A percentile compares a stretch with the other conserved stretches of the same genome.
Conservation (phyloP, 2,113 vertebrate genomes). For the Hippocampus guttulatus region DNA sequence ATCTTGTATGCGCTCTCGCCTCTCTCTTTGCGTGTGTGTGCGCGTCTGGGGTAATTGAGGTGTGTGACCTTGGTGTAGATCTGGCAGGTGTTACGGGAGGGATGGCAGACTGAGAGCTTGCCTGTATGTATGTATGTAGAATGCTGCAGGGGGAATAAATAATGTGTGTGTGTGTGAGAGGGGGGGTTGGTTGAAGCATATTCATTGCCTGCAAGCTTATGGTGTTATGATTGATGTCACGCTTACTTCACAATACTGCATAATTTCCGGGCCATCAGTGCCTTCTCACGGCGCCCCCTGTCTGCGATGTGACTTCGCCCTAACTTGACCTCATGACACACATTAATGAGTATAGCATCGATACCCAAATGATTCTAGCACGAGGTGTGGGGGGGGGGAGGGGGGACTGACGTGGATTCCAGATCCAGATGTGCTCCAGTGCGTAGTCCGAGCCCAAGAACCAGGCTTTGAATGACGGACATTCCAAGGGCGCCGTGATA, state of each 20-base stretch:
- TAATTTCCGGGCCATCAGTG: not conserved
- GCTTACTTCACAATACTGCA: not conserved
- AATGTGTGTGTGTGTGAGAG: slow-evolving; percentile 6
- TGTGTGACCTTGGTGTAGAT: slow-evolving; percentile 69
- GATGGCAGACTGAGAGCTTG: slow-evolving; percentile 26
- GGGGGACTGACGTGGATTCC: not conserved
- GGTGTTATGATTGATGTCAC: not conserved
- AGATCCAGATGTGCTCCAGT: not conserved
- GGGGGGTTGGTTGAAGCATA: slow-evolving; percentile 17
- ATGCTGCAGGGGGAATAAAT: slow-evolving; percentile 34
- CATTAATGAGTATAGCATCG: not conserved
- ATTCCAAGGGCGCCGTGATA: too few species aligned
- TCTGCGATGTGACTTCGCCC: not conserved
- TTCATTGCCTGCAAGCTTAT: slow-evolving; percentile 21
- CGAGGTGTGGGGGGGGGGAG: too few species aligned
- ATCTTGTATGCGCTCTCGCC: slow-evolving; percentile 21
- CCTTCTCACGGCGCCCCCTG: not conserved
- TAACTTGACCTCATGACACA: slow-evolving; percentile 9
- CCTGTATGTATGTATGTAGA: slow-evolving; percentile 42
- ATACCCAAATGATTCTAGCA: not conserved
- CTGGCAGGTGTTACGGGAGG: slow-evolving; percentile 63
- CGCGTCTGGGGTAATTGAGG: slow-evolving; percentile 58
- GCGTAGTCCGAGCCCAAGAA: not conserved
- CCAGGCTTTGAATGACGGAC: not conserved
- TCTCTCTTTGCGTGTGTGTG: slow-evolving; percentile 8